A percentile compares a stretch with the other conserved stretches of the same genome.
Evolutionary conservation across 2,888 invertebrate species (phyloP).

Genomic region (Stenodema calcarata): DNA sequence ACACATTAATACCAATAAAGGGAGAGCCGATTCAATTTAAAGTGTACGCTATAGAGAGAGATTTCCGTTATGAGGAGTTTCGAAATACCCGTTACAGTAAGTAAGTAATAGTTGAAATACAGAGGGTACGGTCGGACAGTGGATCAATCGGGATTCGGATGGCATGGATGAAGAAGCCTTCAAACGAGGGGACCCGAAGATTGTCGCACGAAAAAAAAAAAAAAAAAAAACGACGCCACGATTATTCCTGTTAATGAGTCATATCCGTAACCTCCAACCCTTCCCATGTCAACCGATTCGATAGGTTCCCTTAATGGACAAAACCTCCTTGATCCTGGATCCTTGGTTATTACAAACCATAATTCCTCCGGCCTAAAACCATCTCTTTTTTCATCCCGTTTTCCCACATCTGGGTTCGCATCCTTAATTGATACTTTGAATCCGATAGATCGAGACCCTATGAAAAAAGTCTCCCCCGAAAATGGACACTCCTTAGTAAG

Average conservation of each 20-base stretch:
- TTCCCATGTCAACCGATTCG: background rate
- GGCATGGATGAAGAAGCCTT: background rate
- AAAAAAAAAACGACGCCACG: background rate
- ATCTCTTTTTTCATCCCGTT: background rate
- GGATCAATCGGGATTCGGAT: background rate
- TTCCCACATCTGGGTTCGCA: background rate
- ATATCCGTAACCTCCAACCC: background rate
- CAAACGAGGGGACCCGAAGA: background rate
- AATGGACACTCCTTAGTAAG: conserved; percentile 18
- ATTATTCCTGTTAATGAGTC: background rate
- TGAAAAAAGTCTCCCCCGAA: background rate
- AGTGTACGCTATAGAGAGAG: too few relatives aligned
- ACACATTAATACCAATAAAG: too few relatives aligned
- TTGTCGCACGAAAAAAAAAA: too few relatives aligned
- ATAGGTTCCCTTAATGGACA: background rate
- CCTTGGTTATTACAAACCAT: background rate
- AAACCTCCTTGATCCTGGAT: background rate
- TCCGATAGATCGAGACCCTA: background rate
- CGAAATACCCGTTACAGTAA: too few relatives aligned
- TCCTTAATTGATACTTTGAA: conserved; percentile 23
- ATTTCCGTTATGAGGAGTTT: too few relatives aligned
- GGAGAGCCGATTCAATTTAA: too few relatives aligned
- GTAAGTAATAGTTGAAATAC: too few relatives aligned
- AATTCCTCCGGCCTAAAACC: background rate
- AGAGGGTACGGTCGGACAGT: too few relatives aligned